phyloP scores from a whole-genome alignment of 2,888 invertebrate genomes.

The Cybosia mesomella region DNA sequence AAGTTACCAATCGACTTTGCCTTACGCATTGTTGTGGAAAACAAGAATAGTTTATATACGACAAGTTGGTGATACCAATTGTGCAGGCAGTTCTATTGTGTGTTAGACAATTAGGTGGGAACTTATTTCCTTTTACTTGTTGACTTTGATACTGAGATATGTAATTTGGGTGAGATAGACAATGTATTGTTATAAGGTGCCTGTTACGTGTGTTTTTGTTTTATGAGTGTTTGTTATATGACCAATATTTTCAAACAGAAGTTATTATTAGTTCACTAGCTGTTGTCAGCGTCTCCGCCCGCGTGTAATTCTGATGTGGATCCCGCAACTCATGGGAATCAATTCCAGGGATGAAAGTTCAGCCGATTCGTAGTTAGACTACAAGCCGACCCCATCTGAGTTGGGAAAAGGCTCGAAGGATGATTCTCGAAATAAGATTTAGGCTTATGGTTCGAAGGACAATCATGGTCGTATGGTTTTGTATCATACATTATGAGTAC shows the following conservation, averaged over 20 bases:
- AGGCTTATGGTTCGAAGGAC: background rate
- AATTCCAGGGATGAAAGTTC: no score
- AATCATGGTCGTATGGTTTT: background rate
- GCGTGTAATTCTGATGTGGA: no score
- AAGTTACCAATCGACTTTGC: constrained; percentile 45
- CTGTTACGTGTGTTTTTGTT: no score
- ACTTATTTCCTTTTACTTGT: constrained; percentile 48
- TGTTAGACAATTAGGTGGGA: constrained; percentile 48
- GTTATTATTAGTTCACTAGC: no score
- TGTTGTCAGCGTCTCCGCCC: no score
- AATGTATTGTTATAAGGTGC: background rate
- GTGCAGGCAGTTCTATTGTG: constrained; percentile 43
- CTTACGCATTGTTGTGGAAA: constrained; percentile 27
- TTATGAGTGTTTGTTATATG: no score
- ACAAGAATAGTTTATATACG: constrained; percentile 46
- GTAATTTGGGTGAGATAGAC: constrained; percentile 17
- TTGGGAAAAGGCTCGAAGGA: no score
- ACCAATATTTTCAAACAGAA: no score
- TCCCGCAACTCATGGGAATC: no score
- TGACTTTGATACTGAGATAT: constrained; percentile 42
- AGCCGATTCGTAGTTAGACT: no score
- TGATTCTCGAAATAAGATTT: no score
- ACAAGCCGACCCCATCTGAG: no score
- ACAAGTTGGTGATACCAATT: constrained; percentile 44
- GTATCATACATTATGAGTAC: background rate